A percentile compares a stretch with the other conserved stretches of the same genome.
These are phyloP conservation scores for Fistularia commersonii DNA, from an alignment of 2,797 vertebrate genomes.

Conservation along the genomic window DNA sequence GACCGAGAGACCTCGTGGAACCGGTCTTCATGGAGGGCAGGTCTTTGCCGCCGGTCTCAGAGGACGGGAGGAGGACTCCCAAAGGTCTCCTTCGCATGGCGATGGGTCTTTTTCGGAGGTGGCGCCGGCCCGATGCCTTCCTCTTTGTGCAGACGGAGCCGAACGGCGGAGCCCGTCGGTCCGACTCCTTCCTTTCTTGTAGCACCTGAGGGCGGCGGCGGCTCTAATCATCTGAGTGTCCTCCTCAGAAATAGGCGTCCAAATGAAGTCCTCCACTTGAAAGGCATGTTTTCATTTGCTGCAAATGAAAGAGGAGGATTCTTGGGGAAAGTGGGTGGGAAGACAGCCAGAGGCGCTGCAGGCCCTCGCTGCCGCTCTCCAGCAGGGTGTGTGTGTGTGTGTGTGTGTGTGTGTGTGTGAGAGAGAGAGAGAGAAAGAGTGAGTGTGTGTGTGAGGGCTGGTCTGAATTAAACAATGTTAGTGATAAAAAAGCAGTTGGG, in stretches of 20 bases:
- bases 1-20: no score
- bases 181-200: slow-evolving; percentile 22
- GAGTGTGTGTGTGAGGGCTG: no score
- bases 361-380: slow-evolving; percentile 17
- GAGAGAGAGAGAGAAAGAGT: no score
- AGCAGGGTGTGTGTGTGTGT: no score
- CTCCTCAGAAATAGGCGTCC: slow-evolving; percentile 45
- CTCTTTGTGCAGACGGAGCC: slow-evolving; percentile 4
- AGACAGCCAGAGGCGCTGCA: slow-evolving; percentile 38
- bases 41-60: no score
- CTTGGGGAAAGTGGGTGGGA: slow-evolving; percentile 38
- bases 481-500: slow-evolving; percentile 14
- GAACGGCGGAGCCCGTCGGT: slow-evolving; percentile 15
- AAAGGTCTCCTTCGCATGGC: no score
- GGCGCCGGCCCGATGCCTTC: no score
- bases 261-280: slow-evolving; percentile 55
- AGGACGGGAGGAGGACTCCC: no score
- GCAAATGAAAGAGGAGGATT: slow-evolving; percentile 55
- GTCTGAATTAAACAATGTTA: slow-evolving; percentile 8
- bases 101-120: no score
- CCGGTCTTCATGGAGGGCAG: no score
- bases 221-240: slow-evolving; percentile 46
- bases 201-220: slow-evolving; percentile 24
- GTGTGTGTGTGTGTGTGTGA: no score
- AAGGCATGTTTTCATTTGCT: slow-evolving; percentile 57